Evolutionary conservation across 1,140 invertebrate species (phyloP).

Genomic region (Ditylenchus dipsaci): DNA sequence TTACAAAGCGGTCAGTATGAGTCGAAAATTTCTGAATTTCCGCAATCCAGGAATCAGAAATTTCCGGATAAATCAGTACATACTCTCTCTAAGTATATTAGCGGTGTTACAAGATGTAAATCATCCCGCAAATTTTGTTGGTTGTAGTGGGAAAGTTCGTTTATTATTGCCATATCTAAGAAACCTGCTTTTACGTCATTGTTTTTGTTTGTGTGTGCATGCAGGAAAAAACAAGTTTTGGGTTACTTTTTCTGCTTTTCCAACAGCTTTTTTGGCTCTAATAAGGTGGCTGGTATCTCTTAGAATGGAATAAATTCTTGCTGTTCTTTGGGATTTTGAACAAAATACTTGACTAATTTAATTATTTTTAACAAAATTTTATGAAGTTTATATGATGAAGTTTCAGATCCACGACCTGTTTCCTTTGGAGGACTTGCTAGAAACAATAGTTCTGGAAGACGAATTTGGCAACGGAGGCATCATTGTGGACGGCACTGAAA

Average conservation of each 20-base stretch:
- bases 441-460: slow-evolving; percentile 35
- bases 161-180: background rate
- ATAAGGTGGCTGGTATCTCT: background rate
- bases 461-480: slow-evolving; percentile 8
- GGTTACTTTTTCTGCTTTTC: background rate
- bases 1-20: no score
- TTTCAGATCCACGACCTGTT: slow-evolving; percentile 50
- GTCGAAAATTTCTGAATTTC: no score
- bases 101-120: no score
- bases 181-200: background rate
- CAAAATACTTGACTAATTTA: background rate
- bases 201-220: background rate
- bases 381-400: background rate
- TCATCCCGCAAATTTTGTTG: background rate
- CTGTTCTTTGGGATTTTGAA: background rate
- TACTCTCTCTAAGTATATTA: no score
- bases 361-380: background rate
- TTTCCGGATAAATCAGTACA: no score
- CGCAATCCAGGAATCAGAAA: no score
- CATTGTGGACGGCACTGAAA: background rate
- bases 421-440: slow-evolving; percentile 42
- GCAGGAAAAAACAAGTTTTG: background rate
- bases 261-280: background rate
- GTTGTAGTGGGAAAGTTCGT: background rate
- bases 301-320: background rate